phyloP scores from a whole-genome alignment of 2,797 vertebrate genomes.

The Ctenosaura bakeri region DNA sequence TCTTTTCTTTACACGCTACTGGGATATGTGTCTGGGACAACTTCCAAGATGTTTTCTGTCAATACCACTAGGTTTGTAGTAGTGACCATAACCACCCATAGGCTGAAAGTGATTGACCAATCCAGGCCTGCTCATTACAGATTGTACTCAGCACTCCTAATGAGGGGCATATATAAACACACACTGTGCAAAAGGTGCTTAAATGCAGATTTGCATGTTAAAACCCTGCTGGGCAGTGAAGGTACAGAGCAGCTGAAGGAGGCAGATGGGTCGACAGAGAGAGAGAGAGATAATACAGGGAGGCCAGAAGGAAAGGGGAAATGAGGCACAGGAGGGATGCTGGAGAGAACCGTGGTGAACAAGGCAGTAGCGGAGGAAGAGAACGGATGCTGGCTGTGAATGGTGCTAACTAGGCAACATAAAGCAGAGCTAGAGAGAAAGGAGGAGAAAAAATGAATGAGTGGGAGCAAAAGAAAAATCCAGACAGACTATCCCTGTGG shows the following conservation, averaged over 20 bases:
- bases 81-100: background rate
- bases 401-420: background rate
- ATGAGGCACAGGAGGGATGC: constrained; percentile 21
- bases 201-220: constrained; percentile 72
- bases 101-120: background rate
- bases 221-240: constrained; percentile 39
- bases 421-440: too few species aligned
- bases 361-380: constrained; percentile 9
- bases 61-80: background rate
- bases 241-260: constrained; percentile 54
- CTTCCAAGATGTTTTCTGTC: background rate
- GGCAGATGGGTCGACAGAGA: constrained; percentile 64
- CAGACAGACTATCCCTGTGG: background rate
- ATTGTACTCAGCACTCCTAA: background rate
- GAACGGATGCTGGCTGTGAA: background rate
- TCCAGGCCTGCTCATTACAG: constrained; percentile 41
- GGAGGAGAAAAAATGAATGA: background rate
- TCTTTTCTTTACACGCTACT: background rate
- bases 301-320: constrained; percentile 33
- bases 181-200: constrained; percentile 31
- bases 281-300: constrained; percentile 16
- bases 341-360: background rate
- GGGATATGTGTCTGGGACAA: background rate
- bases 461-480: background rate
- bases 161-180: background rate